Evolutionary conservation across 1,140 invertebrate genomes (phyloP).

Genomic region (Nixonia krombeini): DNA sequence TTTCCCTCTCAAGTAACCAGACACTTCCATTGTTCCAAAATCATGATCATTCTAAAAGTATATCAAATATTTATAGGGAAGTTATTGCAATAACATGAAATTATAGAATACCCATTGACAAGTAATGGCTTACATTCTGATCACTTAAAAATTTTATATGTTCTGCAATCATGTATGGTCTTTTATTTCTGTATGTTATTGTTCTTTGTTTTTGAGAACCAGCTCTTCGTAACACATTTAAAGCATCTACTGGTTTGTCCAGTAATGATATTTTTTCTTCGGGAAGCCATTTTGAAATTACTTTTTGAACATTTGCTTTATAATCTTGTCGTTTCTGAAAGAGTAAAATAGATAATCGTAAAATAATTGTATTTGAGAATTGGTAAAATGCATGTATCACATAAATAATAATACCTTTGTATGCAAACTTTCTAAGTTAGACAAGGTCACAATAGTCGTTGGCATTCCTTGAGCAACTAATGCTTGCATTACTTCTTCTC

Average conservation of each 20-base stretch:
- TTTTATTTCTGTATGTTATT: conserved; percentile 81
- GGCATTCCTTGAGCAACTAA: conserved; percentile 88
- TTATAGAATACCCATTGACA: no score
- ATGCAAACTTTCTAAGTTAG: conserved; percentile 81
- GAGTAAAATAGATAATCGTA: conserved; percentile 18
- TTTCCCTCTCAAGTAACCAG: conserved; percentile 87
- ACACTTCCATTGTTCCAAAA: conserved; percentile 84
- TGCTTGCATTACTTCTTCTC: conserved; percentile 80
- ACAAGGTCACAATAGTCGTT: conserved; percentile 82
- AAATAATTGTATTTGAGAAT: conserved; percentile 8
- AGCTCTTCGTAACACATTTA: conserved; percentile 85
- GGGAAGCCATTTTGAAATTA: conserved; percentile 84
- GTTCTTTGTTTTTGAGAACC: conserved; percentile 85
- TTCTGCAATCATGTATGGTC: conserved; percentile 88
- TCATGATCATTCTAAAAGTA: conserved; percentile 40
- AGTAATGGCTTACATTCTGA: conserved; percentile 37
- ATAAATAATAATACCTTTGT: conserved; percentile 50
- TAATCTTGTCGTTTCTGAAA: conserved; percentile 78
- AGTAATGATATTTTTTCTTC: conserved; percentile 85
- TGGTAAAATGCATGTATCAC: conserved; percentile 4
- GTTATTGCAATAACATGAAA: no score
- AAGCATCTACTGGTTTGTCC: conserved; percentile 82
- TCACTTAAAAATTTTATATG: conserved; percentile 74
- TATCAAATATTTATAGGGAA: conserved; percentile 32
- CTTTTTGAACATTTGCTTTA: conserved; percentile 83